Base-by-base conservation (phyloP, 2,113 vertebrate genomes). In the Cyrtonyx montezumae region DNA sequence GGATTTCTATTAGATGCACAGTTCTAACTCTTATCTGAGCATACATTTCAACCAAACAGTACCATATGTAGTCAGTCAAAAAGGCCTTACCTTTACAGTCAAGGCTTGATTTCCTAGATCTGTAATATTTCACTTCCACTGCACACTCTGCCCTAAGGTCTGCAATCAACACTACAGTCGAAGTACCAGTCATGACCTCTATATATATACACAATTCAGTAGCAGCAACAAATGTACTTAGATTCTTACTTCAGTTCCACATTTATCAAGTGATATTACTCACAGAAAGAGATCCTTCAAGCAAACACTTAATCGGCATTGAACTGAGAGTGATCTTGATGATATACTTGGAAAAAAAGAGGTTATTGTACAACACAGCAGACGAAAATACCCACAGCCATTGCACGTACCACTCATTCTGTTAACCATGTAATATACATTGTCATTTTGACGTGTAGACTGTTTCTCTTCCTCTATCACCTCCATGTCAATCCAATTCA, bases 361-460 rank as follows among this genome's bases (percentile, higher is more conserved):
- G 73, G 92, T 97, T 90, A 96, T 96, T 96, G 95, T 97, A 90
- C 91, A 83, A 90, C 76, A 89, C 58, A 94, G 95, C 75, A 90
- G 82, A 93, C 87, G 90, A 97, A 95, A 97, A 97, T 90, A 96
- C 61, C 91, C 94, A 5, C 84, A 97, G 89, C 91, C 92, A 95
- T 93, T 90, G 67, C 96, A 95, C 95, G 92, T 93, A 92, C 93
- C 93, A 87, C 90, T 98, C 96, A 97, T 96, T 97, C 96, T 96
- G 59, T 90, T 97, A 96, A 97, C 97, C 97, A 96, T 94, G 95
- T 98, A 98, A 98, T 97, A 89, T 86, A 95, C 88, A 95, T 96
- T 98, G 97, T 98, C 98, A 97, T 98, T 98, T 98, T 98, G 98
- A 98, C 97, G 65, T 96, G 95, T 79, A 94, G 94, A 96, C 85